Percentiles rank a stretch among this genome's conserved stretches.
phyloP scores from a whole-genome alignment of 2,888 invertebrate species.

The Scaptomyza flava region DNA sequence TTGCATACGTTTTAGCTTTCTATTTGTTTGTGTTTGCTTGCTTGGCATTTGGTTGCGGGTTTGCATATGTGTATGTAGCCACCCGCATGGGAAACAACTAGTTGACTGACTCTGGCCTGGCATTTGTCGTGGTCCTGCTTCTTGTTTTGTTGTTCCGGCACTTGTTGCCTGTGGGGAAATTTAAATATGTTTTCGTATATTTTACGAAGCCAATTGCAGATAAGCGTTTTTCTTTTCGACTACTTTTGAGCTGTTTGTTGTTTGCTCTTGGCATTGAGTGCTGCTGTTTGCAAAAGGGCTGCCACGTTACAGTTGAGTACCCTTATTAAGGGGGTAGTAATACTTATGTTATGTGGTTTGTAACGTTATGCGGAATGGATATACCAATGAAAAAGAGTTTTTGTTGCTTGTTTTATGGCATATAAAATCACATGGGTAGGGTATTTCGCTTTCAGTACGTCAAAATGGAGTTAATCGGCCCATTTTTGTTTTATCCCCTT shows the following conservation, averaged over 20 bases:
- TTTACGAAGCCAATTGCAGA: slow-evolving; percentile 74
- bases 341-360: neutral
- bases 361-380: neutral
- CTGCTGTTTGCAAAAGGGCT: slow-evolving; percentile 32
- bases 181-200: slow-evolving; percentile 71
- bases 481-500: neutral
- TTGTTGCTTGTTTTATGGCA: neutral
- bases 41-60: slow-evolving; percentile 3
- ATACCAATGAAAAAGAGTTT: too few species aligned
- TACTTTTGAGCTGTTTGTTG: slow-evolving; percentile 50
- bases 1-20: slow-evolving; percentile 58
- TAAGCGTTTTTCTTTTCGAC: slow-evolving; percentile 69
- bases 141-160: slow-evolving; percentile 48
- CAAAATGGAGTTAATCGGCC: neutral
- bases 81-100: slow-evolving; percentile 59
- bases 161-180: slow-evolving; percentile 75
- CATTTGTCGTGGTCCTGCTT: slow-evolving; percentile 8
- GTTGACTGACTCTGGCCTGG: slow-evolving; percentile 47
- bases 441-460: neutral
- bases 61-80: slow-evolving; percentile 7
- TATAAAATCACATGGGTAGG: neutral
- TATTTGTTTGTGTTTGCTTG: slow-evolving; percentile 39
- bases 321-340: neutral
- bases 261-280: slow-evolving; percentile 48
- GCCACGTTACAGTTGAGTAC: neutral